phyloP scores from a whole-genome alignment of 2,888 invertebrate species.

The Isoperla grammatica region DNA sequence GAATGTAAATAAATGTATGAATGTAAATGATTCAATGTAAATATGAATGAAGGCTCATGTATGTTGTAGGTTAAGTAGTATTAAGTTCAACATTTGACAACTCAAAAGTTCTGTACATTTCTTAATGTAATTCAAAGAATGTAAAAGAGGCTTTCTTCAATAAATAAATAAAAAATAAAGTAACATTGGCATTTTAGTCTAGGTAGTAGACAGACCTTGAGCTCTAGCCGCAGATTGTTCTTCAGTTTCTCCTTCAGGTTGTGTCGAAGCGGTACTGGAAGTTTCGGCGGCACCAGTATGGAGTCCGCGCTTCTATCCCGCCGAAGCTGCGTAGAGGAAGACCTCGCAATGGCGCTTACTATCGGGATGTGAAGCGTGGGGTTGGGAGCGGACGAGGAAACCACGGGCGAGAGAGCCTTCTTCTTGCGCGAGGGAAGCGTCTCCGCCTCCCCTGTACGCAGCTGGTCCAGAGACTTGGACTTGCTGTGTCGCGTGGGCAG shows the following conservation, averaged over 20 bases:
- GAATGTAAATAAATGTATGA: too few relatives aligned
- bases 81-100: too few relatives aligned
- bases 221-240: constrained; percentile 38
- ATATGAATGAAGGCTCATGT: too few relatives aligned
- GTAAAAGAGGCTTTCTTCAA: too few relatives aligned
- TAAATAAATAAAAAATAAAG: too few relatives aligned
- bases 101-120: too few relatives aligned
- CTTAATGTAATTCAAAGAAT: too few relatives aligned
- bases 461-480: constrained; percentile 72
- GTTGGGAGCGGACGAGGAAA: constrained; percentile 43
- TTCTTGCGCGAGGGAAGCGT: constrained; percentile 33
- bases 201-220: constrained; percentile 31
- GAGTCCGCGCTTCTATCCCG: constrained; percentile 29
- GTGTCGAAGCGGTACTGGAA: constrained; percentile 27
- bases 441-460: constrained; percentile 44
- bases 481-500: constrained; percentile 66
- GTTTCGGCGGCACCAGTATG: constrained; percentile 25
- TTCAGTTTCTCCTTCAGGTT: constrained; percentile 39
- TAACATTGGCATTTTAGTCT: too few relatives aligned
- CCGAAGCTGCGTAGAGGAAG: constrained; percentile 42
- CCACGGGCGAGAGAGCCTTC: constrained; percentile 42
- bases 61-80: too few relatives aligned
- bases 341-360: constrained; percentile 40
- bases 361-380: constrained; percentile 41
- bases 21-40: too few relatives aligned